Evolutionary conservation across 2,888 invertebrate species (phyloP), one percentile per base, ranked within the genome.

Genomic region (Drosophila atroscutellata): DNA sequence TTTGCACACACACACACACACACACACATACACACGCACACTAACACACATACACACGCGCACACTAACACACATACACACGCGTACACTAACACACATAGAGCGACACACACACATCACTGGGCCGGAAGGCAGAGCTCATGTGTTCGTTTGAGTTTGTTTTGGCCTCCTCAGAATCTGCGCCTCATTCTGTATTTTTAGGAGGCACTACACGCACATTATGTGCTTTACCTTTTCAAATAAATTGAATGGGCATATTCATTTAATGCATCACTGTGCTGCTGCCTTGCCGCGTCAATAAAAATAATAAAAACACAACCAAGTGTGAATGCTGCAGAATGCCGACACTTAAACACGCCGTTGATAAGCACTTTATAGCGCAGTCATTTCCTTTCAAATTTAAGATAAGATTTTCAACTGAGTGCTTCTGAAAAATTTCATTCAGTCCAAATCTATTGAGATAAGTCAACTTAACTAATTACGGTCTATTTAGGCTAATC

Each of bases 191-290:
- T 68, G 58, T 52, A 52, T 59, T 79, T 86, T 74, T 73, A 74
- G 84, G 70, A 72, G 82, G 80, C 76, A 70, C 82, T 87, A 74
- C 65, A 81, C 80, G 79, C 76, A 76, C 80, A 89, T 86, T 73
- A 75, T 79, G 79, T 67, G 67, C 81, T 55, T 69, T 71, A 57
- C 72, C 80, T 72, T 63, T 68, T 74, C 74, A 83, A 78, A 81
- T 81, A 71, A 77, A 81, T 77, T 77, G 59, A 83, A 82, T 72
- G 72, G 64, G 67, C 72, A 74, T 80, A 82, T 82, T 72, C 55
- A 75, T 75, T 69, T 58, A 67, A 76, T 76, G 80, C 77, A 77
- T 51, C 63, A 45, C 52, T 42, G 66, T 80, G 66, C 26, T 36
- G 36, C 8, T 49, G 49, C 24, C 8, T 18, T 26, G 15, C 7